These are phyloP conservation scores for Drosophila meridiana DNA, from an alignment of 2,888 invertebrate genomes.

Conservation along the genomic window DNA sequence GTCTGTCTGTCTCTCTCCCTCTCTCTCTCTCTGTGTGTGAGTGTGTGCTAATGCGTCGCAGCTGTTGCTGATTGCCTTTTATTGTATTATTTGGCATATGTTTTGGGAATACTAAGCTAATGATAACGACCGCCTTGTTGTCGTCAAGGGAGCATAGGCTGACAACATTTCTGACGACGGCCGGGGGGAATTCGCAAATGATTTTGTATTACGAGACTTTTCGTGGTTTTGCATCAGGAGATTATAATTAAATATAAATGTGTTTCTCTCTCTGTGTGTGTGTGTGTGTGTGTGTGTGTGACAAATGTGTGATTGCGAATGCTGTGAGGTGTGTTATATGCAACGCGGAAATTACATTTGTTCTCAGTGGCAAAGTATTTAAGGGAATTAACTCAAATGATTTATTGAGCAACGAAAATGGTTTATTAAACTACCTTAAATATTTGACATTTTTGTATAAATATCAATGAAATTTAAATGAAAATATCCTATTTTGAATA, in stretches of 20 bases:
- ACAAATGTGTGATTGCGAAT: constrained; percentile 49
- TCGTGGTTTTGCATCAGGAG: constrained; percentile 35
- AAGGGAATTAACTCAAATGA: constrained; percentile 2
- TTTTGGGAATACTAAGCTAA: constrained; percentile 65
- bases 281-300: constrained; percentile 26
- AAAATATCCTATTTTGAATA: background rate
- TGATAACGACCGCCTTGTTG: constrained; percentile 55
- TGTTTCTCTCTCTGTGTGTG: background rate
- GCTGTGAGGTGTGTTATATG: constrained; percentile 2
- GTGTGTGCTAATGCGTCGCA: constrained; percentile 55
- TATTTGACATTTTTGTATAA: background rate
- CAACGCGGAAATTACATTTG: constrained; percentile 6
- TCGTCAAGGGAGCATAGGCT: constrained; percentile 7
- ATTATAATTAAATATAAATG: constrained; percentile 64
- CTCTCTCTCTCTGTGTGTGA: background rate
- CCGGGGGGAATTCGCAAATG: constrained; percentile 40
- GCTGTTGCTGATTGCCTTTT: constrained; percentile 71
- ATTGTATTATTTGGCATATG: constrained; percentile 70
- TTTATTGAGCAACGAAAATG: constrained; percentile 10
- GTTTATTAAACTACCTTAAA: background rate
- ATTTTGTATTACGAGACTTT: constrained; percentile 51
- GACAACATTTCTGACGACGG: constrained; percentile 19
- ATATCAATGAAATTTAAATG: background rate
- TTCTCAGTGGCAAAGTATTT: constrained; percentile 4
- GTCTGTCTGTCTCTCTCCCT: background rate